A percentile compares a stretch with the other conserved stretches of the same genome.
These are phyloP conservation scores for Bryconaethiops microstoma DNA, from an alignment of 2,797 vertebrate species.

Conservation along the genomic window DNA sequence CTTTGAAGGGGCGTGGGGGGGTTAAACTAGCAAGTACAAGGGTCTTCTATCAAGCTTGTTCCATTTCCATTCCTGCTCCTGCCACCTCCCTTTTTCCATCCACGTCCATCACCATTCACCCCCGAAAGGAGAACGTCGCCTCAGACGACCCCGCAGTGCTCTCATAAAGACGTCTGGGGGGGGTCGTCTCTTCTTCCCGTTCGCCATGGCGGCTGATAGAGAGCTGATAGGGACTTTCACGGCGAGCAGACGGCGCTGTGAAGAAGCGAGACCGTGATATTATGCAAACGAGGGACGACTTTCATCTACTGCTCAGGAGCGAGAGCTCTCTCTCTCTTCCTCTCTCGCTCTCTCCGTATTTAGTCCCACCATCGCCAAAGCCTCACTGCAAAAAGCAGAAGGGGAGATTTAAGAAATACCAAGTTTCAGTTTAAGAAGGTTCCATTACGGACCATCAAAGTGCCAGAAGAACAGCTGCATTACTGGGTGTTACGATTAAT, in stretches of 20 bases:
- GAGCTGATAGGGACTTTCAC: neutral
- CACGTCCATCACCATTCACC: neutral
- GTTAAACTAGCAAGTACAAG: neutral
- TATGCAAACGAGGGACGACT: constrained; percentile 1
- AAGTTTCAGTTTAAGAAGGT: neutral
- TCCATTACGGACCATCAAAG: neutral
- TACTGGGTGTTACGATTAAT: too few relatives aligned
- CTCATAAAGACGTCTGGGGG: neutral
- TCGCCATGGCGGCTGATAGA: neutral
- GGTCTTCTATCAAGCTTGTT: neutral
- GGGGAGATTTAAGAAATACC: neutral
- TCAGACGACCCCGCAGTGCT: neutral
- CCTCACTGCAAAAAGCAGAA: neutral
- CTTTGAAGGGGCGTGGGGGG: neutral
- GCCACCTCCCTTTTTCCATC: neutral
- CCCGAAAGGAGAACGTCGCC: neutral
- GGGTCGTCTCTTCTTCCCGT: too few relatives aligned
- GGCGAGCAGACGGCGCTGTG: constrained; percentile 9
- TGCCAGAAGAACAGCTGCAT: neutral
- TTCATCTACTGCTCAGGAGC: constrained; percentile 11
- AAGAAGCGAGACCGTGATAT: neutral
- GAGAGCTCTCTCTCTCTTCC: neutral
- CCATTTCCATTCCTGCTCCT: neutral
- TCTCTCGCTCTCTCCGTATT: neutral
- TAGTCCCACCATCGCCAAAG: neutral